These are phyloP conservation scores for Dascyllus trimaculatus DNA, from an alignment of 2,113 vertebrate species.

Conservation along the genomic window DNA sequence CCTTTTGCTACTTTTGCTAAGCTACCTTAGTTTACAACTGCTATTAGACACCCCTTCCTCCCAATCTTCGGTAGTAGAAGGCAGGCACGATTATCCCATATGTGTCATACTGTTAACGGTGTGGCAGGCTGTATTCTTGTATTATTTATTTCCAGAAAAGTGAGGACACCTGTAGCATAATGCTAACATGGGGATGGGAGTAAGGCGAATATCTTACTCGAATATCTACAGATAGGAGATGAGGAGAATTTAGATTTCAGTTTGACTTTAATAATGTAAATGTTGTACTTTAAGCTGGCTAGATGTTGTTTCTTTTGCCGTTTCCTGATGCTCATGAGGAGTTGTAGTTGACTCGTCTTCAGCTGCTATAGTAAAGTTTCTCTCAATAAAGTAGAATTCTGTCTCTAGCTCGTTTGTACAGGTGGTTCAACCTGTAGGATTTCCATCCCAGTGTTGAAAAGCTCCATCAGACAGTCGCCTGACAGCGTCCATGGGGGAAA, in stretches of 20 bases:
- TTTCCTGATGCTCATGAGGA: background rate
- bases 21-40: no score
- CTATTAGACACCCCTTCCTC: no score
- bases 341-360: background rate
- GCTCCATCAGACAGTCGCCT: background rate
- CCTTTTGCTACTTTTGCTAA: no score
- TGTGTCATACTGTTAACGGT: no score
- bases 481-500: background rate
- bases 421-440: background rate
- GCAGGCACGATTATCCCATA: no score
- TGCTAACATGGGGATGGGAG: background rate
- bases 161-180: background rate
- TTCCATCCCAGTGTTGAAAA: background rate
- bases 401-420: background rate
- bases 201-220: background rate
- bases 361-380: background rate
- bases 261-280: background rate
- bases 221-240: no score
- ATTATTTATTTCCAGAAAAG: background rate
- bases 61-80: no score
- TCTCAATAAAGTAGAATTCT: background rate
- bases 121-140: no score
- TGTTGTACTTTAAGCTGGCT: background rate
- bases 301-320: background rate
- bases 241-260: conserved; percentile 1